Evolutionary conservation across 2,888 invertebrate species (phyloP), one percentile per base, ranked within the genome.

Genomic region (Euclidia mi): DNA sequence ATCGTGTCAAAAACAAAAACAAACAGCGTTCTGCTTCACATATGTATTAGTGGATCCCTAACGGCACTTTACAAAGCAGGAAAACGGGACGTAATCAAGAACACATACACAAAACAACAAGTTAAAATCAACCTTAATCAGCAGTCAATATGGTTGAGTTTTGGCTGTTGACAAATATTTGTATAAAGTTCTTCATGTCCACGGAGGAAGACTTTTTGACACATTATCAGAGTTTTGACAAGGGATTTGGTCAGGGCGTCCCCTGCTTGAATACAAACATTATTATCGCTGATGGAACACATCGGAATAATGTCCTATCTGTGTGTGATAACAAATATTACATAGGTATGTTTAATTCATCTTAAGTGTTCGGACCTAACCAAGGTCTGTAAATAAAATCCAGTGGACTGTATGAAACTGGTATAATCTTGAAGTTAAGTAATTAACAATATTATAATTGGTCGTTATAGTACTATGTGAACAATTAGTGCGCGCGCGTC

Each of bases 181-280:
- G 12, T 25, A 20, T 15, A 17, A 42, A 42, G 10, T 29, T 41
- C 10, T 41, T 28, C 28, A 29, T 14, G 10, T 28, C 28, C 28
- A 28, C 12, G 28, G 14, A 25, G 41, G 28, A 59, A 59, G 51
- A 31, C n/a, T 32, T 60, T 43, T 34, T 63, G 73, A 71, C 76
- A 76, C 64, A 51, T 74, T 69, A 71, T 74, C 66, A 65, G 61
- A 76, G 69, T 74, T 80, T 65, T 78, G 82, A 81, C 73, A 63
- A 62, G 73, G 78, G 79, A 38, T 58, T 69, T 50, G 42, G 15
- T 29, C 40, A 44, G 10, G 17, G 18, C 41, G 38, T 38, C 40
- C 29, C 41, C 6, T 34, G 43, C 57, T 65, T 56, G 47, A 65
- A 62, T 46, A 55, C 45, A 58, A 56, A 70, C 48, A 60, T 55